Evolutionary conservation across 1,140 invertebrate genomes (phyloP).

Genomic region (Vollenhovia emeryi): DNA sequence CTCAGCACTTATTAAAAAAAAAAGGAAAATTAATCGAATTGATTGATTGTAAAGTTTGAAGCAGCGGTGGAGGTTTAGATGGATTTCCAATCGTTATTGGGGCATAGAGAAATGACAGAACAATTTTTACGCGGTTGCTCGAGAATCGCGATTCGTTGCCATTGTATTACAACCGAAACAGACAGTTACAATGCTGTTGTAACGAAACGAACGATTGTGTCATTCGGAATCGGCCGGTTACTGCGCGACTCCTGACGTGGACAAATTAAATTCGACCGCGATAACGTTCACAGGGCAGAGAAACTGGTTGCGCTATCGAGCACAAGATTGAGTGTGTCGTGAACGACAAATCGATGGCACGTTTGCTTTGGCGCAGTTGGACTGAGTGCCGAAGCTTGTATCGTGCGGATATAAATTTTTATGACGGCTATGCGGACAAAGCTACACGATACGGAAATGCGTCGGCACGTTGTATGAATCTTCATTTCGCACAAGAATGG

Average conservation of each 20-base stretch:
- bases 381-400: slow-evolving; percentile 66
- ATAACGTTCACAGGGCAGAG: neutral
- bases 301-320: slow-evolving; percentile 33
- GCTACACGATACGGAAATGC: neutral
- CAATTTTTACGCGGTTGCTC: neutral
- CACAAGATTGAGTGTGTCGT: slow-evolving; percentile 44
- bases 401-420: slow-evolving; percentile 26
- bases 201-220: slow-evolving; percentile 10
- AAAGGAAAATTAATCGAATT: neutral
- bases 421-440: slow-evolving; percentile 1
- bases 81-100: neutral
- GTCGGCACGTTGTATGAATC: neutral
- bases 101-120: neutral
- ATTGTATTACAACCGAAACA: slow-evolving; percentile 14
- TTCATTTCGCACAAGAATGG: neutral
- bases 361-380: slow-evolving; percentile 36
- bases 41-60: neutral
- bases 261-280: slow-evolving; percentile 23
- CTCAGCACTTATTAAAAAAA: neutral
- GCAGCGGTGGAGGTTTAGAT: neutral
- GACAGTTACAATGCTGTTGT: slow-evolving; percentile 17
- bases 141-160: neutral
- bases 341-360: slow-evolving; percentile 41
- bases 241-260: slow-evolving; percentile 27
- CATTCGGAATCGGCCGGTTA: slow-evolving; percentile 7